phyloP scores from a whole-genome alignment of 1,140 invertebrate species.

The Aphaenogaster rudis region DNA sequence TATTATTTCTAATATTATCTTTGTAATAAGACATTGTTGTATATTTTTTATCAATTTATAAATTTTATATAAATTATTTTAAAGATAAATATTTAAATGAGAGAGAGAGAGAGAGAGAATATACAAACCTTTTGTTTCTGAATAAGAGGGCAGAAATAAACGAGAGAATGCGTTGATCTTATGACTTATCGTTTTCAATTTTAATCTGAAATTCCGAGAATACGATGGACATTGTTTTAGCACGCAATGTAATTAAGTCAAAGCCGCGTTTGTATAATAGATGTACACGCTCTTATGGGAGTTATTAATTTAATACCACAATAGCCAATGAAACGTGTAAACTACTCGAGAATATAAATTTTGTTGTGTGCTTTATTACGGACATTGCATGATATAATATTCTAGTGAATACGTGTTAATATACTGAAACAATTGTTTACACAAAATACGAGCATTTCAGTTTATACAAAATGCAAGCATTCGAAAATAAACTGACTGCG shows the following conservation, averaged over 20 bases:
- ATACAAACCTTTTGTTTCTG: not conserved
- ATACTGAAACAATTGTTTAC: constrained; percentile 11
- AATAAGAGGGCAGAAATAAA: constrained; percentile 16
- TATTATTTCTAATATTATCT: not conserved
- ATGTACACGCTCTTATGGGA: constrained; percentile 16
- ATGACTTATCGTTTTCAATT: constrained; percentile 42
- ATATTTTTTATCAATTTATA: not conserved
- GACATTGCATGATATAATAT: not conserved
- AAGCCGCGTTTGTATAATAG: constrained; percentile 21
- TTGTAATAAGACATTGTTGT: not conserved
- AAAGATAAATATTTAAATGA: constrained; percentile 11
- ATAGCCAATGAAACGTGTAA: constrained; percentile 36
- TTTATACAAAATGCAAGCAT: not conserved
- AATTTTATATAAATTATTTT: constrained; percentile 4
- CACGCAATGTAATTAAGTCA: constrained; percentile 25
- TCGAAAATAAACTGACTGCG: not conserved
- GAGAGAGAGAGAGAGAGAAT: not conserved
- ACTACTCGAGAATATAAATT: constrained; percentile 38
- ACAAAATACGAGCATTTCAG: not conserved
- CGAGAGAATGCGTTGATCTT: constrained; percentile 8
- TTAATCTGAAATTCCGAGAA: not conserved
- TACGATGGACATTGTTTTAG: not conserved
- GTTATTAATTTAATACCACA: constrained; percentile 41
- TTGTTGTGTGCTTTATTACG: constrained; percentile 13
- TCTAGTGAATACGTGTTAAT: not conserved